A percentile compares a stretch with the other conserved stretches of the same genome.
Conservation (phyloP, 2,888 invertebrate genomes). For the Philereme transversata region DNA sequence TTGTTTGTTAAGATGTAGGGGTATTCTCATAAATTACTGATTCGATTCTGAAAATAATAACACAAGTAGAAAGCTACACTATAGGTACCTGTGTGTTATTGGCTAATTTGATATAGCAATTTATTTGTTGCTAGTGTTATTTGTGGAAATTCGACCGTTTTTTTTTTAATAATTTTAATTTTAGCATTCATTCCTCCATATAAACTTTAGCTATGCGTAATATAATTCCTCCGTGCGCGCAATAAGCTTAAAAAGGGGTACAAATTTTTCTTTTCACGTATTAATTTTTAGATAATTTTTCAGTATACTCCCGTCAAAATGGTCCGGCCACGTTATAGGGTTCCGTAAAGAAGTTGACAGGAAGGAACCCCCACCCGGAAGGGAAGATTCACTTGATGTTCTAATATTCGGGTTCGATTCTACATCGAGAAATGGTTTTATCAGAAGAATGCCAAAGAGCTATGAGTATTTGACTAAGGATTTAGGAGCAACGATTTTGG, state of each 20-base stretch:
- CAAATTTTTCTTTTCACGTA: too few relatives aligned
- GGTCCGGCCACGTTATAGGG: constrained; percentile 62
- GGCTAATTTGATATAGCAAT: too few relatives aligned
- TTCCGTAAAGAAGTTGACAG: constrained; percentile 47
- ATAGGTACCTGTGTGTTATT: too few relatives aligned
- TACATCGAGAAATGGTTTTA: constrained; percentile 91
- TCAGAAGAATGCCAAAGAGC: constrained; percentile 90
- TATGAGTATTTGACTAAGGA: constrained; percentile 87
- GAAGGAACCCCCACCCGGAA: constrained; percentile 33
- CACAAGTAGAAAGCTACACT: too few relatives aligned
- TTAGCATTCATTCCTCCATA: too few relatives aligned
- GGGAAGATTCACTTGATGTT: constrained; percentile 81
- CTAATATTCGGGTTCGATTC: constrained; percentile 96
- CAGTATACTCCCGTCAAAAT: constrained; percentile 52
- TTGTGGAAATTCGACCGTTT: too few relatives aligned
- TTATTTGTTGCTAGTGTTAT: too few relatives aligned
- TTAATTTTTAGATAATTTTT: neutral
- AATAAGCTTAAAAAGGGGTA: too few relatives aligned
- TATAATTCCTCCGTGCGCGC: too few relatives aligned
- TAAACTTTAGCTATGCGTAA: too few relatives aligned
- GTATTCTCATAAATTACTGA: neutral
- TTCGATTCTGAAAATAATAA: neutral
- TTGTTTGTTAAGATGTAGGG: too few relatives aligned
- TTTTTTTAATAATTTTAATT: too few relatives aligned
- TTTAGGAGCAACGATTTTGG: constrained; percentile 85